Evolutionary conservation across 2,113 vertebrate species (phyloP).

Genomic region (Eudyptes chrysolophus): DNA sequence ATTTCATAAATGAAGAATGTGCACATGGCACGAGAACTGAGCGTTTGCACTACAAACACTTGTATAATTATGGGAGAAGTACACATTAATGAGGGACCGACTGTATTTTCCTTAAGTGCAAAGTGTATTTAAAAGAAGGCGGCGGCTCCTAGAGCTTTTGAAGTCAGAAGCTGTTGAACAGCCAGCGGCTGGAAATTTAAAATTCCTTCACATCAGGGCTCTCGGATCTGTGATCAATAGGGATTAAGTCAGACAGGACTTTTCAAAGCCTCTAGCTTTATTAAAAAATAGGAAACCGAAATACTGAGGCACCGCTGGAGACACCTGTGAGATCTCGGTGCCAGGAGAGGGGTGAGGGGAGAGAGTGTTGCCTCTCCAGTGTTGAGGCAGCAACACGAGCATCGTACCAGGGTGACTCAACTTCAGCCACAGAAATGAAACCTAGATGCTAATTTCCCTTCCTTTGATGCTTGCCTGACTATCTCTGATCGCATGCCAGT

Average conservation of each 20-base stretch:
- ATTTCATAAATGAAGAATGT: slow-evolving; percentile 30
- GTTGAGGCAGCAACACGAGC: neutral
- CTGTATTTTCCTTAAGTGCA: neutral
- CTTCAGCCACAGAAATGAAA: neutral
- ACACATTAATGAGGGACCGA: slow-evolving; percentile 17
- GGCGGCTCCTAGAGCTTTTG: neutral
- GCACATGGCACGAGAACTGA: neutral
- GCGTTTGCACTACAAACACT: neutral
- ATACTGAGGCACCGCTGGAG: neutral
- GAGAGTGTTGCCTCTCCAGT: neutral
- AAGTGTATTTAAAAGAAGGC: slow-evolving; percentile 52
- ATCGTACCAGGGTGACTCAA: neutral
- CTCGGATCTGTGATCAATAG: slow-evolving; percentile 26
- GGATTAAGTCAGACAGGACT: slow-evolving; percentile 44
- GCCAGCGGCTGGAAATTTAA: slow-evolving; percentile 41
- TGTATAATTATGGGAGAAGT: slow-evolving; percentile 18
- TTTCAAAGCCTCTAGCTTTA: slow-evolving; percentile 41
- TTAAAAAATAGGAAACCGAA: slow-evolving; percentile 54
- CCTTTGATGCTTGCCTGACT: neutral
- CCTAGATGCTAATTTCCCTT: neutral
- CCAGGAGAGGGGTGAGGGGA: neutral
- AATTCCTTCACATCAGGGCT: slow-evolving; percentile 46
- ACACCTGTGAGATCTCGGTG: neutral
- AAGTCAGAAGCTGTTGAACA: slow-evolving; percentile 49
- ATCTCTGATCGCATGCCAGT: neutral